Percentiles rank a stretch among this genome's conserved stretches.
These are phyloP conservation scores for Phytoseiulus persimilis DNA, from an alignment of 2,888 invertebrate species.

Conservation along the genomic window DNA sequence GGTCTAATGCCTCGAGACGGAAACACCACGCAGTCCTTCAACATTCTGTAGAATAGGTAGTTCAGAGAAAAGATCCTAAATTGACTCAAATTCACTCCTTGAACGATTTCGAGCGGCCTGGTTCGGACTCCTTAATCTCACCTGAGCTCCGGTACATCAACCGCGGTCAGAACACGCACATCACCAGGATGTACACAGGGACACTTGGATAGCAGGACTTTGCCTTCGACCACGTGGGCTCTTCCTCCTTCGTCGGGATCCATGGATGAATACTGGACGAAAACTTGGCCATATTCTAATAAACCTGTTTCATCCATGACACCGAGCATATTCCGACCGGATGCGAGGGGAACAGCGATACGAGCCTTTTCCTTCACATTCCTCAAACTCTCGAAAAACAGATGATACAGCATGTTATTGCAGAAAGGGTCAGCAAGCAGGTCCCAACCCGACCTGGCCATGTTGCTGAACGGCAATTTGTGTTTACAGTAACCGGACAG, in stretches of 20 bases:
- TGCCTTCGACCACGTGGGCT: conserved; percentile 44
- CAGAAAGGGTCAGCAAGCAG: not conserved
- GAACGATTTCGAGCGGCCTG: too few relatives aligned
- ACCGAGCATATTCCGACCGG: conserved; percentile 49
- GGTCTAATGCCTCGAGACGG: conserved; percentile 49
- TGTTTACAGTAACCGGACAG: not conserved
- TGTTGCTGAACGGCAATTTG: not conserved
- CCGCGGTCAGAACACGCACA: conserved; percentile 47
- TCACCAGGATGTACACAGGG: conserved; percentile 51
- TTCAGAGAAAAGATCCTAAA: not conserved
- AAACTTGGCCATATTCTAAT: conserved; percentile 49
- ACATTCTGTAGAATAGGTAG: conserved; percentile 44
- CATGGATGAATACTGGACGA: conserved; percentile 45
- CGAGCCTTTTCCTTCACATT: conserved; percentile 41
- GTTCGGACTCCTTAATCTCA: too few relatives aligned
- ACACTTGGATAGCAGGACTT: conserved; percentile 50
- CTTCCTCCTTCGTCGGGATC: conserved; percentile 37
- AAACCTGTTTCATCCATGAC: conserved; percentile 49
- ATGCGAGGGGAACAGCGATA: conserved; percentile 46
- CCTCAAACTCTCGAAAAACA: not conserved
- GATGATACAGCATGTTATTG: not conserved
- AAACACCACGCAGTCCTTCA: conserved; percentile 50
- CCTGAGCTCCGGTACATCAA: conserved; percentile 45
- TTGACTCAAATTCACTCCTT: too few relatives aligned
- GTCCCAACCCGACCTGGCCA: not conserved